phyloP scores from a whole-genome alignment of 2,888 invertebrate species.

The Calliscelio sp. region DNA sequence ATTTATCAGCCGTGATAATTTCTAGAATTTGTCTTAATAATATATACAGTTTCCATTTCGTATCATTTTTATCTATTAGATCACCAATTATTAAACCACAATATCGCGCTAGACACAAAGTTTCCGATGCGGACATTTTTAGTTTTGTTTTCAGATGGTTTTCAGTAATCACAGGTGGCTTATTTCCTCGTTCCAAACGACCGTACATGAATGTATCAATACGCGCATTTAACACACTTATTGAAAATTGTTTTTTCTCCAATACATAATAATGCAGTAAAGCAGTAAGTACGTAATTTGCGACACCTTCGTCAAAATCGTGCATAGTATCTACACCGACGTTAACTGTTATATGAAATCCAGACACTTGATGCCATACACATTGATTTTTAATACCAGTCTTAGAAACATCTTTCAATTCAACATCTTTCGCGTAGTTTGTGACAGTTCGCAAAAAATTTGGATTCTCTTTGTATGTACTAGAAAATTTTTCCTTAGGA shows the following conservation, averaged over 20 bases:
- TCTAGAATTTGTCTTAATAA: background rate
- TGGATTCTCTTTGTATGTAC: constrained; percentile 16
- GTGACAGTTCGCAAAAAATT: constrained; percentile 20
- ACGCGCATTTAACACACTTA: background rate
- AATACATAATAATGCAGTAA: background rate
- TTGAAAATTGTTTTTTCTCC: background rate
- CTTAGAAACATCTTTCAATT: background rate
- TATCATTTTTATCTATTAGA: background rate
- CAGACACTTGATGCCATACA: background rate
- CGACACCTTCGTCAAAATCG: background rate
- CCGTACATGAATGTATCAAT: background rate
- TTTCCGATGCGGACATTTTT: constrained; percentile 2
- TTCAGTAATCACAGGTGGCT: background rate
- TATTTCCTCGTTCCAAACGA: background rate
- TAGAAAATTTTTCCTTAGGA: constrained; percentile 1
- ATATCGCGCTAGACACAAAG: background rate
- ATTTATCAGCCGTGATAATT: background rate
- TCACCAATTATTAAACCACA: background rate
- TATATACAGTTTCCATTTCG: background rate
- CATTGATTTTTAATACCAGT: background rate
- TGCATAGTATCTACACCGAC: background rate
- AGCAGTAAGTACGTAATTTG: background rate
- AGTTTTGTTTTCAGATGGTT: background rate
- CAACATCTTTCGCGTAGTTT: constrained; percentile 15
- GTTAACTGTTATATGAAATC: background rate